Evolutionary conservation across 2,888 invertebrate species (phyloP).

Genomic region (Aricia artaxerxes): DNA sequence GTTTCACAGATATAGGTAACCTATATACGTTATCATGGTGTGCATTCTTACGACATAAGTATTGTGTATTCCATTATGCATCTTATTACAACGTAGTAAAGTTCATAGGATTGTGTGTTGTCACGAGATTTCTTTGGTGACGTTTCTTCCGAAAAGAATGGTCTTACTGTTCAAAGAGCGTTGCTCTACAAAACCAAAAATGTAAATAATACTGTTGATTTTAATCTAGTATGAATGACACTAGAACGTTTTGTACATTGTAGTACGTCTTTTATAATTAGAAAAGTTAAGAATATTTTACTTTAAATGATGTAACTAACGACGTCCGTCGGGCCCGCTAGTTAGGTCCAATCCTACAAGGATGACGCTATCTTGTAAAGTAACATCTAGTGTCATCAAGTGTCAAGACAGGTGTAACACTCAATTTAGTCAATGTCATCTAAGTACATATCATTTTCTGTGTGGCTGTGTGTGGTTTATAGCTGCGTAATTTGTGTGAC

Average conservation of each 20-base stretch:
- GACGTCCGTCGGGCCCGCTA: no score
- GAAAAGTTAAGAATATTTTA: no score
- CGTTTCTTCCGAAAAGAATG: slow-evolving; percentile 5
- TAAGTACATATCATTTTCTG: no score
- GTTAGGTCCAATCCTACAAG: no score
- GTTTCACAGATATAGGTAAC: slow-evolving; percentile 28
- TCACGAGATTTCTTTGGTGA: slow-evolving; percentile 9
- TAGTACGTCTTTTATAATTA: no score
- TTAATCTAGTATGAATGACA: background rate
- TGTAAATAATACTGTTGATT: background rate
- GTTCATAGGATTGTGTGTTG: background rate
- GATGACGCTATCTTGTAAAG: no score
- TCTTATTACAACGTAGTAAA: background rate
- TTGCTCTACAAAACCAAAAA: background rate
- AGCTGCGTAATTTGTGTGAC: no score
- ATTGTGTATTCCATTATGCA: background rate
- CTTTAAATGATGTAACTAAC: no score
- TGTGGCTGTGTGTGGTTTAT: no score
- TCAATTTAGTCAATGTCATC: no score
- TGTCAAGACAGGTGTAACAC: no score
- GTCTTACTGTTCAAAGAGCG: slow-evolving; percentile 2
- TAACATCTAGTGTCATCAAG: no score
- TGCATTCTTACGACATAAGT: slow-evolving; percentile 16
- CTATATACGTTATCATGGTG: slow-evolving; percentile 15
- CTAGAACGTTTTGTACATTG: background rate